Evolutionary conservation across 2,113 vertebrate species (phyloP).

Genomic region (Platysternon megacephalum): DNA sequence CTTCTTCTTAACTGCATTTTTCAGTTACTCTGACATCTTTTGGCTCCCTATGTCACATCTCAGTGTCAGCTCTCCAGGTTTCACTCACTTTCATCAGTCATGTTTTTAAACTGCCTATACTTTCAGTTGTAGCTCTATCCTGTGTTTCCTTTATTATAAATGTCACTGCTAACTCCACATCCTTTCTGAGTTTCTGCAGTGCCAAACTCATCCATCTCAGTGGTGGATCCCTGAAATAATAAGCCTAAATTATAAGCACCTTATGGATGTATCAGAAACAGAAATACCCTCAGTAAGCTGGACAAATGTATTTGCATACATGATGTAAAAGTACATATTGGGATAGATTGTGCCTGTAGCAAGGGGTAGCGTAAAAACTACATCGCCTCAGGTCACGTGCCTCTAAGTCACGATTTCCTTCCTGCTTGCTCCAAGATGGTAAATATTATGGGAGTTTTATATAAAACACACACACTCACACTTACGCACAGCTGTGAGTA

Average conservation of each 20-base stretch:
- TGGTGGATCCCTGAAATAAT: constrained; percentile 17
- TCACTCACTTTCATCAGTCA: constrained; percentile 47
- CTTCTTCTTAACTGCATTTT: constrained; percentile 47
- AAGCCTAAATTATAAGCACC: neutral
- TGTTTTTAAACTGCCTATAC: constrained; percentile 36
- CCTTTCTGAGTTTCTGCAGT: neutral
- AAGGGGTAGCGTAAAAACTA: neutral
- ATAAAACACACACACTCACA: neutral
- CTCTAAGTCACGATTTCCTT: neutral
- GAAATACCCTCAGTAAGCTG: neutral
- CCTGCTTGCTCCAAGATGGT: neutral
- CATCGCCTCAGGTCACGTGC: neutral
- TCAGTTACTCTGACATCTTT: constrained; percentile 37
- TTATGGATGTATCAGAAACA: neutral
- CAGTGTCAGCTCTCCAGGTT: constrained; percentile 42
- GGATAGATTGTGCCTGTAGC: neutral
- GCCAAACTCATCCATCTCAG: neutral
- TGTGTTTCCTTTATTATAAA: constrained; percentile 29
- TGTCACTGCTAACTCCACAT: neutral
- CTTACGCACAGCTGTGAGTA: neutral
- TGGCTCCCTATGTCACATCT: constrained; percentile 24
- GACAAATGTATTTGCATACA: neutral
- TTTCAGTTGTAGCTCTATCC: neutral
- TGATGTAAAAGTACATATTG: neutral
- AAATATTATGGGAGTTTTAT: neutral